Percentiles rank a stretch among this genome's conserved stretches.
Conservation (phyloP, 2,888 invertebrate genomes). For the Ptilodon capucinus region DNA sequence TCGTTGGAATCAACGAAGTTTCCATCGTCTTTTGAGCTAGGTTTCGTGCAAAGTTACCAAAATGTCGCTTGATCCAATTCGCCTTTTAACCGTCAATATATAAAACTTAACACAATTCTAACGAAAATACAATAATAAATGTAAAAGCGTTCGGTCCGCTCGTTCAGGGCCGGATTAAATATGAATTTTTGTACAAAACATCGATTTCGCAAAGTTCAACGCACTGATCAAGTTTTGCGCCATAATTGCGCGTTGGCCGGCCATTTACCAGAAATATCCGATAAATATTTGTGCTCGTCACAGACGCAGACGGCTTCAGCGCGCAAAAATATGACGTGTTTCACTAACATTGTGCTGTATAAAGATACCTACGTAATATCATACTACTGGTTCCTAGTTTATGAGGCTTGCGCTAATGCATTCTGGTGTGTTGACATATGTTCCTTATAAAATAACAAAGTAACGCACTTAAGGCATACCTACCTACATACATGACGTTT, state of each 20-base stretch:
- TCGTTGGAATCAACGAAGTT: too few relatives aligned
- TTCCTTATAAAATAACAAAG: constrained; percentile 20
- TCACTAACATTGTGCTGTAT: constrained; percentile 12
- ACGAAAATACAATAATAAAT: constrained; percentile 4
- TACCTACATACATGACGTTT: not conserved
- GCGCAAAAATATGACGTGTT: constrained; percentile 45
- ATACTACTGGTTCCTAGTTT: constrained; percentile 21
- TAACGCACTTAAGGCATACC: not conserved
- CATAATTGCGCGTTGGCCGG: constrained; percentile 40
- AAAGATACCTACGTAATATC: not conserved
- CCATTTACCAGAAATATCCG: constrained; percentile 54
- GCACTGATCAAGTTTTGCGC: constrained; percentile 47
- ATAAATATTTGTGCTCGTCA: constrained; percentile 59
- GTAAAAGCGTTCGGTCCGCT: constrained; percentile 6
- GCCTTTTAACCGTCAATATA: too few relatives aligned
- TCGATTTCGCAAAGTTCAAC: constrained; percentile 44
- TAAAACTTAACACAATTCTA: not conserved
- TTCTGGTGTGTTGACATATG: constrained; percentile 27
- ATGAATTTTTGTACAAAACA: constrained; percentile 15
- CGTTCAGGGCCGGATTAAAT: constrained; percentile 9
- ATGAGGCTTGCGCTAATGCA: constrained; percentile 16
- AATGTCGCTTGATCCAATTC: too few relatives aligned
- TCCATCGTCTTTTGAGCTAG: too few relatives aligned
- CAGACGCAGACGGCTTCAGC: constrained; percentile 30
- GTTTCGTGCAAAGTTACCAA: too few relatives aligned